Evolutionary conservation across 1,140 invertebrate species (phyloP), one percentile per base, ranked within the genome.

Genomic region (Cylas formicarius): DNA sequence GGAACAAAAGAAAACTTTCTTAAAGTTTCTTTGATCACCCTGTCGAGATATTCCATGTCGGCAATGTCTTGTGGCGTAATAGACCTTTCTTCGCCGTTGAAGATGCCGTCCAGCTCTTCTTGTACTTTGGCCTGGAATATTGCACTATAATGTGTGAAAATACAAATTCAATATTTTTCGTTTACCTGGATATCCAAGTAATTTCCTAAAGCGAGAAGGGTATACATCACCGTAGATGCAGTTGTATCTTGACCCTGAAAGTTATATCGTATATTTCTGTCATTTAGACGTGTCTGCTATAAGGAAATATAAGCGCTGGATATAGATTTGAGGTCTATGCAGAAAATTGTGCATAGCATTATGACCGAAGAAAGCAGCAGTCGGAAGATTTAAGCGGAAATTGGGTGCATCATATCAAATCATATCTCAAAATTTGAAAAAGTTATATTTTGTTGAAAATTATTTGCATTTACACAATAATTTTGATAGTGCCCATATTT

Each of bases 191-290:
- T 65, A 44, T 82, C 72, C 22, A 67, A 73, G 62, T 81, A 57
- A 45, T 65, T 66, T 17, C 73, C 78, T 4, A 83, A 56, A 2
- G 76, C 61, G 53, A 75, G 75, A 14, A 81, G 53, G 0, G 69
- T 69, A 72, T 73, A 80, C 39, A 63, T 63, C 3, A 79, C 61
- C 3, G 66, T 74, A 10, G 71, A 62, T 18, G 76, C 70, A 1
- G 80, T 82, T 21, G 83, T 86, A 62, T 86, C 83, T 60, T 86
- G 81, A 10, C 82, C 83, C 76, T 81, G 61, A 57, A 75, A 74
- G n/a, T n/a, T n/a, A n/a, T n/a, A n/a, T n/a, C n/a, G n/a, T n/a
- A n/a, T n/a, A n/a, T n/a, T n/a, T n/a, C n/a, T n/a, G n/a, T n/a
- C n/a, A n/a, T n/a, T n/a, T n/a, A n/a, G n/a, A n/a, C n/a, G n/a